Percentiles rank a stretch among this genome's conserved stretches.
phyloP scores from a whole-genome alignment of 2,888 invertebrate genomes.

The Mongoloraphidia duomilia region DNA sequence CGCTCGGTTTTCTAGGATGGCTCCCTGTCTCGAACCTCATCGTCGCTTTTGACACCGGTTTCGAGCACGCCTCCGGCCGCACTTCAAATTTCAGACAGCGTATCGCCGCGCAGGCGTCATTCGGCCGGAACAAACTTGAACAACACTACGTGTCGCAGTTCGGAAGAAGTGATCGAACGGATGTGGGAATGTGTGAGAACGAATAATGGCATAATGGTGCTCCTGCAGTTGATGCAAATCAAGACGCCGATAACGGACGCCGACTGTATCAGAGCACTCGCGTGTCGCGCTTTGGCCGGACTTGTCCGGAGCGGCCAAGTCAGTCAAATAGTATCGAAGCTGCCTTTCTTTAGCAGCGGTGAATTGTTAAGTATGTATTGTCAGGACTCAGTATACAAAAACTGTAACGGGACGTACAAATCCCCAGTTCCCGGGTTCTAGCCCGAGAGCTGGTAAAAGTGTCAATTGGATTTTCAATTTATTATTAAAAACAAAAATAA shows the following conservation, averaged over 20 bases:
- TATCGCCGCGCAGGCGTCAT: too few species aligned
- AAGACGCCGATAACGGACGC: constrained; percentile 96
- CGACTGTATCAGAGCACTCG: constrained; percentile 83
- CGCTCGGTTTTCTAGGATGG: constrained; percentile 26
- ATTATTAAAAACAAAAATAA: too few species aligned
- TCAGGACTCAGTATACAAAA: background rate
- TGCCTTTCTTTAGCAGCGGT: constrained; percentile 86
- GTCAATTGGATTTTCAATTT: too few species aligned
- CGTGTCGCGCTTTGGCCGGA: constrained; percentile 85
- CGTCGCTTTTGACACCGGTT: too few species aligned
- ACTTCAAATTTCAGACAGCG: too few species aligned
- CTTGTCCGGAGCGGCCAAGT: constrained; percentile 87
- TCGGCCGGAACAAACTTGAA: too few species aligned
- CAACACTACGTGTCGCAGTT: constrained; percentile 31
- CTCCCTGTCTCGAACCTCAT: too few species aligned
- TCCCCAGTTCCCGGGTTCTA: too few species aligned
- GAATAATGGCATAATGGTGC: constrained; percentile 93
- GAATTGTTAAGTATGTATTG: constrained; percentile 63
- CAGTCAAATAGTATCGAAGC: constrained; percentile 85
- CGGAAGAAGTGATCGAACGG: constrained; percentile 78
- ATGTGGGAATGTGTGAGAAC: constrained; percentile 90
- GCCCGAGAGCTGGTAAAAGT: too few species aligned
- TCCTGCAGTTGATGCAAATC: constrained; percentile 75
- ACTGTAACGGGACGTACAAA: too few species aligned
- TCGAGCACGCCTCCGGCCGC: too few species aligned